Base-by-base conservation (phyloP, 1,140 invertebrate genomes). In the Drosophila nasuta region DNA sequence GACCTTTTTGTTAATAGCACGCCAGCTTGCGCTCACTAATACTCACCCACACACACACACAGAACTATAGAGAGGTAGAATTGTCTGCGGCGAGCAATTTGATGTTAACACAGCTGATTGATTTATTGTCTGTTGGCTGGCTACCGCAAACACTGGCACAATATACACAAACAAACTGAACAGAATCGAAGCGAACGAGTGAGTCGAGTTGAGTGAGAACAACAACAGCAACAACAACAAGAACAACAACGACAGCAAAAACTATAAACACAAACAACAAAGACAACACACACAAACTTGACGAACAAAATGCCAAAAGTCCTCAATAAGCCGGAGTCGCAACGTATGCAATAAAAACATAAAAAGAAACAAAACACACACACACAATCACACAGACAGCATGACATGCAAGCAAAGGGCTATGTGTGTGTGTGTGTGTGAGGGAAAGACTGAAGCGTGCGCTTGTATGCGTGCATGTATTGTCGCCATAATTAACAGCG, bases 81-180 rank as follows among this genome's bases (percentile, higher is more conserved):
- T 77, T 87, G 80, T 88, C 85, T 87, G 83, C 63, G 77, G 57
- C 49, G 63, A 68, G 77, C 80, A 87, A 87, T 89, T 87, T 69
- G 57, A 87, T 87, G 83, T 89, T 83, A 68, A 79, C 80, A 75
- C 83, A 87, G 85, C 85, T 87, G 83, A 87, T 87, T 88, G 83
- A 88, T 88, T 88, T 88, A 89, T 88, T 88, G 83, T 88, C 77
- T 81, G 83, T 76, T 87, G 64, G 57, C 6, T 74, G 64, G 62
- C 67, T 72, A 76, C 73, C 77, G 65, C 75, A 81, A 79, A 76
- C 81, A 66, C 46, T 57, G 17, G 30, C 38, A 45, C 48, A 45
- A 25, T 25, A 54, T 51, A 67, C 6, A 43, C 51, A 56, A 33
- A 71, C 15, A 71, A 54, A 41, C 30, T 41, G 35, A 65, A 41